A percentile compares a stretch with the other conserved stretches of the same genome.
These are phyloP conservation scores for Pogonocherus hispidulus DNA, from an alignment of 2,888 invertebrate genomes.

Conservation along the genomic window DNA sequence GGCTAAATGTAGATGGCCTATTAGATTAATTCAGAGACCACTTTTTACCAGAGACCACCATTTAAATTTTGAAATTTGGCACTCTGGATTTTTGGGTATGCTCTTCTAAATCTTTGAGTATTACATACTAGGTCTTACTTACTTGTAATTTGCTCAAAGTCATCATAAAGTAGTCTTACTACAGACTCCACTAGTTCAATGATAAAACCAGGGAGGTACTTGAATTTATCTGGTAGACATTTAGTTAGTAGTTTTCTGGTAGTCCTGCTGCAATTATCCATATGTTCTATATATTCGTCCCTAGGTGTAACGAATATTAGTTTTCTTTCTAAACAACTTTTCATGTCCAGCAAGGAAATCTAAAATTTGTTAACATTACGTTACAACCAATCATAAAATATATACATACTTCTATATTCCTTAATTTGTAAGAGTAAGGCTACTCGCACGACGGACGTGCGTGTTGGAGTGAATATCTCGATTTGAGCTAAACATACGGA, in stretches of 20 bases:
- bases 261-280: slow-evolving; percentile 4
- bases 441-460: no score
- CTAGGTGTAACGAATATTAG: slow-evolving; percentile 1
- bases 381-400: neutral
- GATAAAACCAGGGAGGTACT: slow-evolving; percentile 15
- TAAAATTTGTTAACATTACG: neutral
- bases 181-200: slow-evolving; percentile 8
- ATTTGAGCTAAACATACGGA: no score
- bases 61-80: no score
- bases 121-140: neutral
- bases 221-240: slow-evolving; percentile 18
- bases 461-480: no score
- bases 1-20: no score
- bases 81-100: no score
- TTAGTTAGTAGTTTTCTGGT: neutral
- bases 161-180: slow-evolving; percentile 18
- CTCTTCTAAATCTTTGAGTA: no score
- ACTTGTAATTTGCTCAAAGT: slow-evolving; percentile 12
- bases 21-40: no score
- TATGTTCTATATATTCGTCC: slow-evolving; percentile 13
- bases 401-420: no score
- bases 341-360: neutral
- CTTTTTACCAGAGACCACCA: no score
- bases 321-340: neutral
- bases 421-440: no score